phyloP scores from a whole-genome alignment of 2,797 vertebrate species.

The Pseudochirops corinnae region DNA sequence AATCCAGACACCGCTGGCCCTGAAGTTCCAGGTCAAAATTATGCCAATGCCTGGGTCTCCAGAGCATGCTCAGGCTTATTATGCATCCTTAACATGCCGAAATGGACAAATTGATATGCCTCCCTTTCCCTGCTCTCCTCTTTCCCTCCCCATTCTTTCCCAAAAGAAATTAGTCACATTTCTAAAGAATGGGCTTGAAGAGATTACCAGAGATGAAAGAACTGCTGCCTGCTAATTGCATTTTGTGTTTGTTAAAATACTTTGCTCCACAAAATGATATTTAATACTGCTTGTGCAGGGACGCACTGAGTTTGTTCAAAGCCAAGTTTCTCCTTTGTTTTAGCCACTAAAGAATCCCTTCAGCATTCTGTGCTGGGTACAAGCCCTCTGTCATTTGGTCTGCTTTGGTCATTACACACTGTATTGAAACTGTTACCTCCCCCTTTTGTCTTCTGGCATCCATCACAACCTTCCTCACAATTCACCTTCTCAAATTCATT shows the following conservation, averaged over 20 bases:
- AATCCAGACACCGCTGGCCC: not conserved
- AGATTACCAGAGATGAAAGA: not conserved
- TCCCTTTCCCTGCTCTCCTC: not conserved
- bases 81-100: not conserved
- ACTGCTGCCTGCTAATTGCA: not conserved
- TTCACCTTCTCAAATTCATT: not conserved
- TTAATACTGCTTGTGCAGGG: not conserved
- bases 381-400: not conserved
- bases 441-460: not conserved
- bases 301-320: not conserved
- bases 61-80: not conserved
- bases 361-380: not conserved
- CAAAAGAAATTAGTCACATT: not conserved
- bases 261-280: not conserved
- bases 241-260: not conserved
- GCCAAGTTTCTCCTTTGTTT: not conserved
- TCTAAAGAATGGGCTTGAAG: constrained; percentile 4
- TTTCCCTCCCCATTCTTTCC: not conserved
- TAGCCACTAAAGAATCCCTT: not conserved
- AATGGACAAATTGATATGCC: not conserved
- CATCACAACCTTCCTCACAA: not conserved
- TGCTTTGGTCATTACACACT: not conserved
- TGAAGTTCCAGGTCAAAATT: not conserved
- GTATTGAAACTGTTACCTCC: not conserved
- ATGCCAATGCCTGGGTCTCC: not conserved